Base-by-base conservation (phyloP, 2,113 vertebrate genomes). In the Piaya cayana region DNA sequence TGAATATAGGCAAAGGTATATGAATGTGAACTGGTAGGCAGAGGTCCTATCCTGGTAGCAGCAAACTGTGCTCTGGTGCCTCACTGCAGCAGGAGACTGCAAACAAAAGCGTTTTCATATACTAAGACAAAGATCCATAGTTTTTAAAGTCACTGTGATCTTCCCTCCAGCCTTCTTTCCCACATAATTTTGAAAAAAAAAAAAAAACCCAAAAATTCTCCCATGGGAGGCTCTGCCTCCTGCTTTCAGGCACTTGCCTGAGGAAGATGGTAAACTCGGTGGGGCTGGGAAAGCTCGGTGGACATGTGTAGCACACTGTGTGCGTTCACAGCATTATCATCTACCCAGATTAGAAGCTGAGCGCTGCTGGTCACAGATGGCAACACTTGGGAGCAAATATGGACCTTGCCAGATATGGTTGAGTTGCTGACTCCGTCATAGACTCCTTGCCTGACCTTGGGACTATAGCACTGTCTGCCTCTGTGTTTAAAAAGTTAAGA, bases 101-200 rank as follows among this genome's bases (percentile, higher is more conserved):
- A 94, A 91, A 95, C 92, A 85, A 94, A 88, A 97, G 62, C n/a
- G 4, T 39, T 96, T 97, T 93, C 78, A 80, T 81, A 47, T n/a
- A 20, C 29, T n/a, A 13, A 83, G 42, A 72, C 63, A 74, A 90
- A 74, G 60, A 75, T 25, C 9, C 9, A 27, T 37, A 21, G 42
- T 37, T 88, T 86, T 65, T 64, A 55, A 74, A 32, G 78, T 90
- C 75, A 47, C 45, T 6, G 0, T 37, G 16, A 90, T 94, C 43
- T 34, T 92, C 36, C 52, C 15, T 69, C 36, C 21, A 45, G n/a
- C 36, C 43, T 62, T 37, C 64, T 62, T 70, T 63, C 37, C 18
- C 56, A 32, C 16, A 29, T 27, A 55, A 63, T 58, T 43, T 34
- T 23, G 16, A n/a, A 43, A 16, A 64, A 19, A 45, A 45, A 45